Evolutionary conservation across 1,140 invertebrate genomes (phyloP).

Genomic region (Meloidogyne exigua): DNA sequence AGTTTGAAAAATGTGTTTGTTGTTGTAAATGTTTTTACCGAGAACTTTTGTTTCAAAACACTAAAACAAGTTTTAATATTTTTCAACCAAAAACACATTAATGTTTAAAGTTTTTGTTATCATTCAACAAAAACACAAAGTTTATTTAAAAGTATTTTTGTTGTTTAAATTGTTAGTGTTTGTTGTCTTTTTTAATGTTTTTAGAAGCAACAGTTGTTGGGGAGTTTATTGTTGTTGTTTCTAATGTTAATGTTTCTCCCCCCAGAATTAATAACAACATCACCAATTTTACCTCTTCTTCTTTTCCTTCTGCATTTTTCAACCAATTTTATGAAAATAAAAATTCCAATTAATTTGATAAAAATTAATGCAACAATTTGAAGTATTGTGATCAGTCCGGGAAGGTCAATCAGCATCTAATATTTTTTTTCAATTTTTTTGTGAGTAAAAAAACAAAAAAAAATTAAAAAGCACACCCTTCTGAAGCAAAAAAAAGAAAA

Average conservation of each 20-base stretch:
- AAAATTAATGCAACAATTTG: slow-evolving; percentile 33
- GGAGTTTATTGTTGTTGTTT: background rate
- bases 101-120: no score
- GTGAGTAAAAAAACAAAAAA: background rate
- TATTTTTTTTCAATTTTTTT: slow-evolving; percentile 7
- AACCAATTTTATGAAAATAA: slow-evolving; percentile 28
- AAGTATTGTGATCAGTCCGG: slow-evolving; percentile 25
- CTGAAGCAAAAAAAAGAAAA: no score
- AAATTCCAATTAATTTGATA: slow-evolving; percentile 30
- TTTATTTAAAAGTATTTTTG: no score
- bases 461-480: background rate
- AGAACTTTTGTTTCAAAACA: no score
- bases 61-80: no score
- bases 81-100: no score
- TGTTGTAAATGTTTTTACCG: no score
- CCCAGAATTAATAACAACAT: background rate
- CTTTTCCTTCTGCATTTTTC: slow-evolving; percentile 14
- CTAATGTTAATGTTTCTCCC: background rate
- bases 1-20: no score
- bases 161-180: no score
- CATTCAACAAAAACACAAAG: no score
- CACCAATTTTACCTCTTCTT: slow-evolving; percentile 2
- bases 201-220: background rate
- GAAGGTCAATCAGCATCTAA: slow-evolving; percentile 24
- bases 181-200: background rate